Percentiles rank a stretch among this genome's conserved stretches.
Conservation (phyloP, 2,797 vertebrate species). For the Argyrosomus regius region DNA sequence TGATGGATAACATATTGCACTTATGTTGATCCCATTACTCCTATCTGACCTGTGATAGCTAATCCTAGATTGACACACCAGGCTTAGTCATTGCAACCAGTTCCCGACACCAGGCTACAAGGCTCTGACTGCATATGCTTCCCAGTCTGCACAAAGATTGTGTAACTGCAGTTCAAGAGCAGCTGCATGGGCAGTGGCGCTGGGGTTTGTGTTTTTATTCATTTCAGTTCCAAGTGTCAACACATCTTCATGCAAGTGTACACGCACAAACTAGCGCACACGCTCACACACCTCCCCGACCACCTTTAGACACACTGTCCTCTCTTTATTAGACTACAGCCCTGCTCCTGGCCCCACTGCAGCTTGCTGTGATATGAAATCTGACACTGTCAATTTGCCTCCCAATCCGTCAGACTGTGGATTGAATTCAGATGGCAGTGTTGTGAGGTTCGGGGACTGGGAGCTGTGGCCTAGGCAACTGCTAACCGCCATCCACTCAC, state of each 20-base stretch:
- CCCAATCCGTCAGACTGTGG: constrained; percentile 73
- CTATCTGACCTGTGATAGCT: constrained; percentile 47
- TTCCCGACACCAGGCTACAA: constrained; percentile 27
- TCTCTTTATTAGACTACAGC: constrained; percentile 56
- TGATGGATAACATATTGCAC: constrained; percentile 68
- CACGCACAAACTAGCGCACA: background rate
- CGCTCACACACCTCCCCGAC: background rate
- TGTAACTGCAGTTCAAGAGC: constrained; percentile 50
- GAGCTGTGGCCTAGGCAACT: constrained; percentile 50
- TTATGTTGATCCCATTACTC: constrained; percentile 56
- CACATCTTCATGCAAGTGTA: constrained; percentile 11
- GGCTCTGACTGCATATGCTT: constrained; percentile 21
- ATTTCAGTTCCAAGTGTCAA: constrained; percentile 2
- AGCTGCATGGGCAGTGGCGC: constrained; percentile 28
- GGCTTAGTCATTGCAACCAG: constrained; percentile 53
- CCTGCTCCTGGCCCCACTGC: constrained; percentile 48
- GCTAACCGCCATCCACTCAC: constrained; percentile 31
- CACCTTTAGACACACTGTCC: constrained; percentile 30
- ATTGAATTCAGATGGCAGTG: constrained; percentile 63
- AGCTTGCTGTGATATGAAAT: constrained; percentile 76
- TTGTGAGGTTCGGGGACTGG: constrained; percentile 38
- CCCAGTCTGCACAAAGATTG: constrained; percentile 46
- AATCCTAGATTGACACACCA: constrained; percentile 52
- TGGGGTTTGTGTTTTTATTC: constrained; percentile 33
- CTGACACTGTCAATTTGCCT: constrained; percentile 77